Evolutionary conservation across 2,113 vertebrate genomes (phyloP).

Genomic region (Regulus satrapa): DNA sequence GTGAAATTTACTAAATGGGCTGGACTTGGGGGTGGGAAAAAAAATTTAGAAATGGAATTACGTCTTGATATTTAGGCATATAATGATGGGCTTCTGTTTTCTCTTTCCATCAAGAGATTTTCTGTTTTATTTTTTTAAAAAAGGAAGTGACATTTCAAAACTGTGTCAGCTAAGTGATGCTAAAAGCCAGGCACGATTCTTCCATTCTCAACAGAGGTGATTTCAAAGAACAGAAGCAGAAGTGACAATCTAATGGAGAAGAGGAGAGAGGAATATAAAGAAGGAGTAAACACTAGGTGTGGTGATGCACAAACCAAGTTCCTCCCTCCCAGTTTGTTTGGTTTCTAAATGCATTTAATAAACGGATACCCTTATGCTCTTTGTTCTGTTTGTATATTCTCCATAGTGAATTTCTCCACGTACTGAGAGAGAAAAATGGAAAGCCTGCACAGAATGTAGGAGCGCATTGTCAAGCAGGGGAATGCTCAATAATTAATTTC

Average conservation of each 20-base stretch:
- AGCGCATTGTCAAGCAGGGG: not conserved
- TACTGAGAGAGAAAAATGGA: conserved; percentile 24
- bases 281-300: not conserved
- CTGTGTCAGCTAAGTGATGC: not conserved
- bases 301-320: not conserved
- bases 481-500: conserved; percentile 54
- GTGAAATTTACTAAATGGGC: not conserved
- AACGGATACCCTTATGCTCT: conserved; percentile 20
- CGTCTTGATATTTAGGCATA: not conserved
- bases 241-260: not conserved
- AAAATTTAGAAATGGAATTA: not conserved
- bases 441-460: not conserved
- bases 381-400: conserved; percentile 47
- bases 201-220: not conserved
- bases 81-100: not conserved
- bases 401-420: conserved; percentile 25
- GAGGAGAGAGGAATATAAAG: not conserved
- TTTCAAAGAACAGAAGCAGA: not conserved
- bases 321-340: not conserved
- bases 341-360: not conserved
- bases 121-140: not conserved
- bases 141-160: not conserved
- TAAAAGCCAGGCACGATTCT: not conserved
- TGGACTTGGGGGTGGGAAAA: not conserved
- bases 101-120: not conserved